Evolutionary conservation across 2,888 invertebrate species (phyloP).

Genomic region (Pantelozetes paolii): DNA sequence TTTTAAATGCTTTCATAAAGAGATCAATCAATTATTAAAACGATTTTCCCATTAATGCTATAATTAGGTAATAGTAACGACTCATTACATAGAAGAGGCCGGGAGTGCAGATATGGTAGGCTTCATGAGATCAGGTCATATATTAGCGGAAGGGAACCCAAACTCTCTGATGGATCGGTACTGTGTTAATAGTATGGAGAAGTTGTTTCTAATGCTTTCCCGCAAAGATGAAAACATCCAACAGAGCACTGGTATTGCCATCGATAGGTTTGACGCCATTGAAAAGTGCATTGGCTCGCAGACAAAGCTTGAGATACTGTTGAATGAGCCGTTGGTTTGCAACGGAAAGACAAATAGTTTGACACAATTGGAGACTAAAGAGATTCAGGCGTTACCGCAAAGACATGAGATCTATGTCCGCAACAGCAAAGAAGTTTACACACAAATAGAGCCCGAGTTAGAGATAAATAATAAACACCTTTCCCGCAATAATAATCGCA

Average conservation of each 20-base stretch:
- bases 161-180: conserved; percentile 60
- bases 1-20: too few species aligned
- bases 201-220: conserved; percentile 79
- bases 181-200: conserved; percentile 64
- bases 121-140: conserved; percentile 82
- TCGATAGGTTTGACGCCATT: background rate
- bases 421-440: conserved; percentile 22
- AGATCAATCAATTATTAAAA: too few species aligned
- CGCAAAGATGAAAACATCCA: conserved; percentile 49
- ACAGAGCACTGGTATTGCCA: background rate
- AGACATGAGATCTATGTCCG: background rate
- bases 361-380: background rate
- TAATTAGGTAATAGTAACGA: conserved; percentile 59
- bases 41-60: background rate
- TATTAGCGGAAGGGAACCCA: conserved; percentile 86
- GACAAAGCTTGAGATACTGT: background rate
- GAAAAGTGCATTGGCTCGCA: background rate
- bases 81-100: conserved; percentile 94
- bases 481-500: conserved; percentile 10
- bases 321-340: conserved; percentile 19
- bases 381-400: background rate
- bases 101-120: conserved; percentile 62
- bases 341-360: conserved; percentile 26
- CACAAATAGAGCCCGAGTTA: conserved; percentile 24
- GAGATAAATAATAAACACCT: background rate